These are phyloP conservation scores for Heliconius nattereri DNA, from an alignment of 1,140 invertebrate species.

Conservation along the genomic window DNA sequence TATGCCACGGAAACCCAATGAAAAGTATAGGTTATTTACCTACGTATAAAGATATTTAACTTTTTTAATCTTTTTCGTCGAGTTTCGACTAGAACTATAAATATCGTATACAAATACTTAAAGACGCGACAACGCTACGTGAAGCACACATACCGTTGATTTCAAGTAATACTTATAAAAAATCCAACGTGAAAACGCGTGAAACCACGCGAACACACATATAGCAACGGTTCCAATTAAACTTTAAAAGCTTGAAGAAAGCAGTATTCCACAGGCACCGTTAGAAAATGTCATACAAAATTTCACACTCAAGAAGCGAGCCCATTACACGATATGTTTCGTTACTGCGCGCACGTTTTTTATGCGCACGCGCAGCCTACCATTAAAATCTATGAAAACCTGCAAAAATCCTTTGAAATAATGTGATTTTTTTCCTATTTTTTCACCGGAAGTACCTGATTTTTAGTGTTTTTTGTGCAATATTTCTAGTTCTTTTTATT, in stretches of 20 bases:
- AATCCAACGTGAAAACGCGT: neutral
- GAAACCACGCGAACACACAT: neutral
- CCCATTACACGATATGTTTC: constrained; percentile 11
- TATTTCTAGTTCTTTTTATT: constrained; percentile 5
- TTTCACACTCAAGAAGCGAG: neutral
- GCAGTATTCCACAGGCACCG: constrained; percentile 3
- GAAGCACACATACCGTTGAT: no score
- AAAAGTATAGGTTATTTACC: no score
- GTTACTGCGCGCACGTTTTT: constrained; percentile 5
- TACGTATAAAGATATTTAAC: no score
- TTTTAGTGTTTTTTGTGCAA: neutral
- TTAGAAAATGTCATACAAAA: constrained; percentile 12
- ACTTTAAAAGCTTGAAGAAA: constrained; percentile 8
- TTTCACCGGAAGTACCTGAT: neutral
- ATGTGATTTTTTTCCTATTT: neutral
- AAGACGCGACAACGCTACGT: no score
- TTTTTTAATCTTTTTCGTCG: no score
- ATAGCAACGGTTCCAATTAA: constrained; percentile 1
- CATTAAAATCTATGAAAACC: neutral
- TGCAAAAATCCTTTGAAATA: neutral
- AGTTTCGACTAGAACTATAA: no score
- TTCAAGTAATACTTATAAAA: no score
- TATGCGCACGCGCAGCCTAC: constrained; percentile 1
- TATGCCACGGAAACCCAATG: no score
- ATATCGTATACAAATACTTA: no score